Evolutionary conservation across 2,797 vertebrate genomes (phyloP).

Genomic region (Gobionotothen gibberifrons): DNA sequence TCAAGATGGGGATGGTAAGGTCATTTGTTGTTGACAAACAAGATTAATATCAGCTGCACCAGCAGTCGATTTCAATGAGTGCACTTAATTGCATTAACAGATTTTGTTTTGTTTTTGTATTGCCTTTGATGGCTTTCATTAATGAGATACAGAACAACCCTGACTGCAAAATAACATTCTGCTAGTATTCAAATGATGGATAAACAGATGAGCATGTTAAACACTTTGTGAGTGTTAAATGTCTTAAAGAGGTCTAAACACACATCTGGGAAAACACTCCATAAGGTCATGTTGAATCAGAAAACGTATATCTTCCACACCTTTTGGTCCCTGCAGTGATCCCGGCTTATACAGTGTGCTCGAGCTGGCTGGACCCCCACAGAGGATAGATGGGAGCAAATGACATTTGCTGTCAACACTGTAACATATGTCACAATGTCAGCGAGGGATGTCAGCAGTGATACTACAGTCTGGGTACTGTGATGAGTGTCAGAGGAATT

Average conservation of each 20-base stretch:
- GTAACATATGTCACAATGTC: conserved; percentile 46
- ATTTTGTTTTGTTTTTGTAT: conserved; percentile 28
- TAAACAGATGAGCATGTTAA: conserved; percentile 12
- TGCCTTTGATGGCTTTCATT: conserved; percentile 27
- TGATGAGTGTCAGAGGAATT: conserved; percentile 47
- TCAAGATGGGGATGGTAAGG: conserved; percentile 10
- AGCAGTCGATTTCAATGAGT: conserved; percentile 28
- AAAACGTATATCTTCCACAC: conserved; percentile 18
- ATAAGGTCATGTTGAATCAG: conserved; percentile 13
- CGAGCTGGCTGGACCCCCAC: conserved; percentile 36
- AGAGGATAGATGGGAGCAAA: conserved; percentile 49
- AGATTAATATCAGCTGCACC: conserved; percentile 37
- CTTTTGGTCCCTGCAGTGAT: conserved; percentile 23
- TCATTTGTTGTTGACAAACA: conserved; percentile 38
- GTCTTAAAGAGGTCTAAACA: background rate
- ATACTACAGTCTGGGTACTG: conserved; percentile 31
- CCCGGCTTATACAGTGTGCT: conserved; percentile 25
- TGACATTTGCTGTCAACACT: conserved; percentile 59
- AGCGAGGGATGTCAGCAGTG: conserved; percentile 43
- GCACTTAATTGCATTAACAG: conserved; percentile 30
- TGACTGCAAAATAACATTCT: conserved; percentile 13
- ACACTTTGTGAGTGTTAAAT: background rate
- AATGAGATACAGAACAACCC: conserved; percentile 15
- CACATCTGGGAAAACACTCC: conserved; percentile 1
- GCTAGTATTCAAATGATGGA: conserved; percentile 17